Conservation (phyloP, 2,888 invertebrate genomes). For the Ptycholaimellus sp. region DNA sequence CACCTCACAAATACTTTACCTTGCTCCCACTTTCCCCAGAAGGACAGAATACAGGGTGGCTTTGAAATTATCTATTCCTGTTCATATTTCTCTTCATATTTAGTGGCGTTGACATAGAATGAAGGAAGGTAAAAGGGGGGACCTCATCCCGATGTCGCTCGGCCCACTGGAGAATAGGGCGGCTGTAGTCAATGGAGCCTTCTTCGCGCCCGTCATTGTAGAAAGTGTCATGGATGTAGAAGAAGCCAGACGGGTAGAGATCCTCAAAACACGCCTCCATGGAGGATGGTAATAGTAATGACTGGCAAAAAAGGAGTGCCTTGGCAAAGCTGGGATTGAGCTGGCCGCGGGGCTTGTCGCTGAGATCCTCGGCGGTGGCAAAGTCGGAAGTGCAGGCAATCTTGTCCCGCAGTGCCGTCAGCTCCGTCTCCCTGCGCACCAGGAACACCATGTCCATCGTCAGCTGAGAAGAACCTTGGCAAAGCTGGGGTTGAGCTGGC, state of each 20-base stretch:
- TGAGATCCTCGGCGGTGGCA: conserved; percentile 25
- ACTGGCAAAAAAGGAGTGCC: not conserved
- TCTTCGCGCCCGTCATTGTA: conserved; percentile 46
- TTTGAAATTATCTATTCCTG: too few species aligned
- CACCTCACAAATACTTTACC: too few species aligned
- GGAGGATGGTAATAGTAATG: not conserved
- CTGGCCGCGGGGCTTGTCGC: not conserved
- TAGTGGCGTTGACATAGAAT: too few species aligned
- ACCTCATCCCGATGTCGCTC: conserved; percentile 24
- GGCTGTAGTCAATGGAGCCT: conserved; percentile 42
- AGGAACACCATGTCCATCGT: conserved; percentile 29
- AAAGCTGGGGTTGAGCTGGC: not conserved
- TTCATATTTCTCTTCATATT: too few species aligned
- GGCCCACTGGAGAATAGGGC: conserved; percentile 43
- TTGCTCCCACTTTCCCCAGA: too few species aligned
- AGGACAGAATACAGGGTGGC: too few species aligned
- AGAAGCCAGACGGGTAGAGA: conserved; percentile 44
- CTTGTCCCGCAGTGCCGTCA: conserved; percentile 47
- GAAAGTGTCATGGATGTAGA: conserved; percentile 52
- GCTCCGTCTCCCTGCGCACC: conserved; percentile 42
- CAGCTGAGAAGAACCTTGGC: too few species aligned
- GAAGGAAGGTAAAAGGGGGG: too few species aligned
- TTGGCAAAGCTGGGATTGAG: too few species aligned
- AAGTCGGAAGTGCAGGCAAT: conserved; percentile 48
- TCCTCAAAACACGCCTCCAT: conserved; percentile 30